These are phyloP conservation scores for Lochmaea capreae DNA, from an alignment of 2,888 invertebrate genomes.

Conservation along the genomic window DNA sequence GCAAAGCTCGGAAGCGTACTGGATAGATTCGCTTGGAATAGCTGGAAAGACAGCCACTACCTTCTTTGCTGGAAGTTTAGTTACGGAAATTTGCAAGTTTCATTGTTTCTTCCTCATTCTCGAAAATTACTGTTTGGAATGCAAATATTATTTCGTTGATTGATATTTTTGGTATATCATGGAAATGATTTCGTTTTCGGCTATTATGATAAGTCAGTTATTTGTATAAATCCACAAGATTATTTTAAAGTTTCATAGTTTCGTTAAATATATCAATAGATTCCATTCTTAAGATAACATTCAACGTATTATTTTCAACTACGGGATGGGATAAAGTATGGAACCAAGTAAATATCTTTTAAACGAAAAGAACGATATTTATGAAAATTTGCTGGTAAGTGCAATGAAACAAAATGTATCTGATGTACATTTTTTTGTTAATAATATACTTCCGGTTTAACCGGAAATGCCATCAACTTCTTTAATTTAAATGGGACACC, in stretches of 20 bases:
- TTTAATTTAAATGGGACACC: no score
- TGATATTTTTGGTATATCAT: conserved; percentile 29
- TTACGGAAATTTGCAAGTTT: conserved; percentile 27
- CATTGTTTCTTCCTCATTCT: conserved; percentile 21
- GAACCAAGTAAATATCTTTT: no score
- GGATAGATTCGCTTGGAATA: conserved; percentile 9
- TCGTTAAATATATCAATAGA: not conserved
- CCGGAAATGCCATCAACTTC: no score
- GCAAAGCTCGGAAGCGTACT: conserved; percentile 26
- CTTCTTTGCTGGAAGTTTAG: conserved; percentile 12
- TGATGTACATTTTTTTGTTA: no score
- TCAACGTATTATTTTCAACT: not conserved
- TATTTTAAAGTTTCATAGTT: not conserved
- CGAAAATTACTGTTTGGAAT: conserved; percentile 25
- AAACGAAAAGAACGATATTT: no score
- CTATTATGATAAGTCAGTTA: not conserved
- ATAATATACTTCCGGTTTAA: no score
- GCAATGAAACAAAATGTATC: no score
- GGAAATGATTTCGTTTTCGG: conserved; percentile 7
- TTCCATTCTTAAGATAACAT: not conserved
- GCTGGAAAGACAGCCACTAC: conserved; percentile 9
- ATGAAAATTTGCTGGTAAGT: no score
- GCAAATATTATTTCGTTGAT: conserved; percentile 30
- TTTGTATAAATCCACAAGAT: not conserved
- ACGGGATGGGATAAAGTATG: no score